A percentile compares a stretch with the other conserved stretches of the same genome.
phyloP scores from a whole-genome alignment of 2,888 invertebrate species.

The Disparrhopalites patrizii region DNA sequence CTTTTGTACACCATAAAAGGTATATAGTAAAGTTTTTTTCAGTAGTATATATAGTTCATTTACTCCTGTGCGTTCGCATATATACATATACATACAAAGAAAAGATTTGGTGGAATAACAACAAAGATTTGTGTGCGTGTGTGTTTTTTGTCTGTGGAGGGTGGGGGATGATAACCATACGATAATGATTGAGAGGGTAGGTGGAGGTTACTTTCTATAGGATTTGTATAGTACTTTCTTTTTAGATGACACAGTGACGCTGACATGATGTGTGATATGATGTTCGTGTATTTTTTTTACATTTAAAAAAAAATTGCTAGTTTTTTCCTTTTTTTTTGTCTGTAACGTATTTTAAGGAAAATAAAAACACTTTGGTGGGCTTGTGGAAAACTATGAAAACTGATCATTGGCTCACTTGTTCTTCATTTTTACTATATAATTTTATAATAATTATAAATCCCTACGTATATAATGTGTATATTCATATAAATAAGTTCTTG shows the following conservation, averaged over 20 bases:
- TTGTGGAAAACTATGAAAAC: slow-evolving; percentile 18
- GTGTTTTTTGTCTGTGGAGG: not conserved
- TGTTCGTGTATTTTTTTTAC: not conserved
- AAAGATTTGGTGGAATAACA: too few species aligned
- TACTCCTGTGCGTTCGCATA: too few species aligned
- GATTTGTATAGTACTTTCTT: not conserved
- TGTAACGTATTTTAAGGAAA: not conserved
- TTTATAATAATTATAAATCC: not conserved
- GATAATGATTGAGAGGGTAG: too few species aligned
- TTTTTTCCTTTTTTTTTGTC: not conserved
- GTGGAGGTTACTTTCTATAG: too few species aligned
- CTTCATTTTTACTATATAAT: not conserved
- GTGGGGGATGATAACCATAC: too few species aligned
- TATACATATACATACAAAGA: too few species aligned
- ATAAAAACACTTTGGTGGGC: slow-evolving; percentile 10
- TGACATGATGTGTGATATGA: slow-evolving; percentile 26
- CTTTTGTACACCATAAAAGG: too few species aligned
- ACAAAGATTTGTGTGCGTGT: too few species aligned
- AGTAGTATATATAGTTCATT: too few species aligned
- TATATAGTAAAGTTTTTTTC: too few species aligned
- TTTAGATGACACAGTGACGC: slow-evolving; percentile 4
- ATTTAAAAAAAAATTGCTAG: not conserved
- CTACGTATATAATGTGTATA: too few species aligned
- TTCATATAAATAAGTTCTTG: too few species aligned
- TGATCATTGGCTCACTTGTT: not conserved